phyloP scores from a whole-genome alignment of 2,888 invertebrate species.

The Campoplex capitator region DNA sequence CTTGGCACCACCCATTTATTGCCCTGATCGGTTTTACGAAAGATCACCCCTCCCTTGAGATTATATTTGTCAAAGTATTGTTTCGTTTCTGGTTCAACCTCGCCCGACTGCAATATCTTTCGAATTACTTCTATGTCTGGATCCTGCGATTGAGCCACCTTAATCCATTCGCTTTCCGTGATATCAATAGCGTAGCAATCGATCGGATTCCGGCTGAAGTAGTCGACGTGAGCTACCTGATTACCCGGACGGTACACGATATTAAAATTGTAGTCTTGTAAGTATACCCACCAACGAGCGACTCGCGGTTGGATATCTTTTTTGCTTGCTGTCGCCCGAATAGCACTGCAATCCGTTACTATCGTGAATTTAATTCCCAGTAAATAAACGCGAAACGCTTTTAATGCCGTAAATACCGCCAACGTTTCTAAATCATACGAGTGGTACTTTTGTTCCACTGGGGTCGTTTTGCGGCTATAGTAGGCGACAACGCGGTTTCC shows the following conservation, averaged over 20 bases:
- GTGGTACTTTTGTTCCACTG: constrained; percentile 54
- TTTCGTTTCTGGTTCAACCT: constrained; percentile 41
- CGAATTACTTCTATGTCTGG: too few species aligned
- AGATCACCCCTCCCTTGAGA: background rate
- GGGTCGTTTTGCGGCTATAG: constrained; percentile 55
- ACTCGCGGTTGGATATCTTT: constrained; percentile 75
- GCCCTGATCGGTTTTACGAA: background rate
- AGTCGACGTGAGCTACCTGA: constrained; percentile 69
- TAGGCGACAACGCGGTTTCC: constrained; percentile 51
- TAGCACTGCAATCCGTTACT: constrained; percentile 61
- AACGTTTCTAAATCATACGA: constrained; percentile 55
- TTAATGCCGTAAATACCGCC: constrained; percentile 29
- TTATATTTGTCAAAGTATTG: constrained; percentile 21
- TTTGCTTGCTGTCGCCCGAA: constrained; percentile 75
- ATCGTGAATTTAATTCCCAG: constrained; percentile 62
- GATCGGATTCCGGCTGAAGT: constrained; percentile 59
- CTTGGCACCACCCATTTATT: too few species aligned
- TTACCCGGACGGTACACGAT: constrained; percentile 68
- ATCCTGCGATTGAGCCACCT: too few species aligned
- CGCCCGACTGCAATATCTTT: constrained; percentile 9
- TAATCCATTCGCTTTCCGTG: too few species aligned
- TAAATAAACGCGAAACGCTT: constrained; percentile 60
- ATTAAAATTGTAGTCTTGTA: constrained; percentile 69
- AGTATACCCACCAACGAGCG: too few species aligned
- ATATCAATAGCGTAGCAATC: too few species aligned